A percentile compares a stretch with the other conserved stretches of the same genome.
Conservation (phyloP, 2,888 invertebrate species). For the Ectropis crepuscularia region DNA sequence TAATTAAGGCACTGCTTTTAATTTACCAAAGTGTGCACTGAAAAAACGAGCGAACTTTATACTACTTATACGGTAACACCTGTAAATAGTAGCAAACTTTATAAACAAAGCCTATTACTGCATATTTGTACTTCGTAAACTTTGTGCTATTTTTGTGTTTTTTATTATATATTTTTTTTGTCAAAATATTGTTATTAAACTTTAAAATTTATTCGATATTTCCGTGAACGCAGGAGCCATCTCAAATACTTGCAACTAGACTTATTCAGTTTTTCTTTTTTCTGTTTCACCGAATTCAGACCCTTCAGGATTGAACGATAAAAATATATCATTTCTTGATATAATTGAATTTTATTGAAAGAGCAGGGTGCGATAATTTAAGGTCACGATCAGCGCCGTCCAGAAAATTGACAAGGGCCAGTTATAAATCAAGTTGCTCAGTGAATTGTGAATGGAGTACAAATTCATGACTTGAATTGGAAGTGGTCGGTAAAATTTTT, state of each 20-base stretch:
- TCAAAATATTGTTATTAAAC: no score
- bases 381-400: slow-evolving; percentile 28
- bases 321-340: slow-evolving; percentile 36
- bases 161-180: no score
- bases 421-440: slow-evolving; percentile 39
- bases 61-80: no score
- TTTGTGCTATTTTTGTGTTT: no score
- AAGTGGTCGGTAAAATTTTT: slow-evolving; percentile 8
- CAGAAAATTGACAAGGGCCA: slow-evolving; percentile 41
- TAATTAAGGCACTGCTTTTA: no score
- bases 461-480: slow-evolving; percentile 34
- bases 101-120: no score
- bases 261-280: slow-evolving; percentile 11
- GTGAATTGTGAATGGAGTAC: slow-evolving; percentile 35
- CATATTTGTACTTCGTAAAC: no score
- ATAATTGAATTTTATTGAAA: slow-evolving; percentile 45
- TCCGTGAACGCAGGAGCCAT: neutral
- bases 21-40: no score
- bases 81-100: no score
- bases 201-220: no score
- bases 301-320: slow-evolving; percentile 30
- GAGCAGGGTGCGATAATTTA: slow-evolving; percentile 36
- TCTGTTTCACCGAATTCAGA: slow-evolving; percentile 17
- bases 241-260: neutral
- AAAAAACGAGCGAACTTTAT: no score